Evolutionary conservation across 30 jellyfish, hydroid and myxozoan genomes (phyloP).

Genomic region (Turritopsis dohrnii): DNA sequence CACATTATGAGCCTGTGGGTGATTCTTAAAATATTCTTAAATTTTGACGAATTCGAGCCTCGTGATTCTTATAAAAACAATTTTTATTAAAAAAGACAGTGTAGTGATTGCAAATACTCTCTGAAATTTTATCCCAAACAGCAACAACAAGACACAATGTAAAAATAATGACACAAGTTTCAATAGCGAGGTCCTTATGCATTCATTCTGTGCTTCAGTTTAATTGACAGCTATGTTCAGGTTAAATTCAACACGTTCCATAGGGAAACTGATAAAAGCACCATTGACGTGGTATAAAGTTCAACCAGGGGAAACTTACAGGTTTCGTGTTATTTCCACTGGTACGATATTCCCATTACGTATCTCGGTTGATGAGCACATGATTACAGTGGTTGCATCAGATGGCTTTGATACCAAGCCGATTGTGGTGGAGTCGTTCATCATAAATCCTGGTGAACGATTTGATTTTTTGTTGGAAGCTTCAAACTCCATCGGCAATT

Average conservation of each 20-base stretch:
- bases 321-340: slow-evolving; percentile 77
- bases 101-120: no score
- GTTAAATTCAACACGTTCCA: neutral
- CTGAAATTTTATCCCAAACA: no score
- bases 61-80: no score
- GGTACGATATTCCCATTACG: slow-evolving; percentile 89
- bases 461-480: slow-evolving; percentile 82
- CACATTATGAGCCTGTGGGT: no score
- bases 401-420: slow-evolving; percentile 79
- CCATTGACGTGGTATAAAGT: slow-evolving; percentile 77
- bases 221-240: no score
- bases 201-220: no score
- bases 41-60: no score
- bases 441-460: slow-evolving; percentile 88
- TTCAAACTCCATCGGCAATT: slow-evolving; percentile 56
- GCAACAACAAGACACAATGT: no score
- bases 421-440: slow-evolving; percentile 57
- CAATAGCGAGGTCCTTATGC: no score
- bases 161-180: no score
- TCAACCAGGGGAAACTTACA: slow-evolving; percentile 55
- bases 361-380: slow-evolving; percentile 79
- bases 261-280: slow-evolving; percentile 52
- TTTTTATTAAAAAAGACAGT: no score
- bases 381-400: slow-evolving; percentile 57
- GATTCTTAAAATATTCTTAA: no score